Evolutionary conservation across 1,140 invertebrate species (phyloP), one percentile per base, ranked within the genome.

Genomic region (Oryctes rhinoceros): DNA sequence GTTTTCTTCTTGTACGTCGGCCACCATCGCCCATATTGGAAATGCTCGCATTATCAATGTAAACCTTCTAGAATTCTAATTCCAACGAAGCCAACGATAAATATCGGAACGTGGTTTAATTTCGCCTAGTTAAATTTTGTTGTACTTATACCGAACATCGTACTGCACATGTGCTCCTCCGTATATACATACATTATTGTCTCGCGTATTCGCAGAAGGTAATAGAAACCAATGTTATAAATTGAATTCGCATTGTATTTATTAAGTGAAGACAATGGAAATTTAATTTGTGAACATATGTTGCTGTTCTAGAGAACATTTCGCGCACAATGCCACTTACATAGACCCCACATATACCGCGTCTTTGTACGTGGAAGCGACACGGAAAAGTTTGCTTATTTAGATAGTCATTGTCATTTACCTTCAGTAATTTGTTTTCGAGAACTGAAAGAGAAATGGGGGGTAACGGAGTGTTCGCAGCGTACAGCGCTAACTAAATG

Each of bases 321-420:
- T 59, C 53, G 18, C 53, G n/a, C 53, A 59, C 53, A 15, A 15
- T n/a, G n/a, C 53, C 15, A 59, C 53, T 59, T 59, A 59, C 53
- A 18, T 59, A 18, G 53, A 7, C 13, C 6, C 15, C n/a, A 15
- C 15, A 59, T 18, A 18, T 18, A 59, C 53, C 18, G 18, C 53
- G 49, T 53, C 15, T 59, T 18, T 59, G 18, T 18, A 59, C 53
- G 18, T 59, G 18, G 13, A 59, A 59, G 53, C 15, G 15, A 59
- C 53, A 59, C 15, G 53, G 53, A 59, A 59, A 59, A 59, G 53
- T 59, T 59, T 59, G 15, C 53, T 59, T 59, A 59, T 59, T 59
- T 59, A 59, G 53, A 59, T 59, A 59, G 53, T n/a, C 53, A 59
- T 59, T 59, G 53, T 59, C 53, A 59, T 59, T 59, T 15, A 7